These are phyloP conservation scores for Chironomus riparius DNA, from an alignment of 2,888 invertebrate genomes.

Conservation along the genomic window DNA sequence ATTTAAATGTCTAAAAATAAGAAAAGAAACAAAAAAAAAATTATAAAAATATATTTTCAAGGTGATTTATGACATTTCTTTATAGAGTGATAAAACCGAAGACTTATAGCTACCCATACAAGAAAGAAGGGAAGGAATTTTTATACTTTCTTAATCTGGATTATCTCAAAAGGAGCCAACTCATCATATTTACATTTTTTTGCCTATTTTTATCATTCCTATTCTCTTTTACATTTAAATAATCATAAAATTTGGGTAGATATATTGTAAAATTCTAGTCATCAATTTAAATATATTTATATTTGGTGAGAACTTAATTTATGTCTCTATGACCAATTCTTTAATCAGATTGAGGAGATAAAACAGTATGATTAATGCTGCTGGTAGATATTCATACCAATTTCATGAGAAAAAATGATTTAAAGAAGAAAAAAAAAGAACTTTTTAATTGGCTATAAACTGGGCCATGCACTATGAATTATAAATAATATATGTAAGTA, in stretches of 20 bases:
- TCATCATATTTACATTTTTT: neutral
- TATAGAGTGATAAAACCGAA: conserved; percentile 6
- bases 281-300: conserved; percentile 1
- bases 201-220: neutral
- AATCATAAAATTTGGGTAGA: neutral
- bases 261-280: neutral
- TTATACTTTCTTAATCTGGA: conserved; percentile 12
- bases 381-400: conserved; percentile 5
- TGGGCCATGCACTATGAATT: neutral
- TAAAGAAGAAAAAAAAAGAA: neutral
- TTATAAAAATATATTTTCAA: neutral
- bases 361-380: neutral
- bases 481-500: neutral
- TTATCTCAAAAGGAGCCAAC: conserved; percentile 14
- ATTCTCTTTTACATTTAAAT: neutral
- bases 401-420: neutral
- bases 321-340: neutral
- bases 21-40: neutral
- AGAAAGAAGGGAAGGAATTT: neutral
- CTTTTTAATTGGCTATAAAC: conserved; percentile 8
- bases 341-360: conserved; percentile 12
- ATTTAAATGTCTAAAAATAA: neutral
- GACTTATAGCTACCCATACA: neutral
- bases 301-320: neutral
- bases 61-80: conserved; percentile 2